These are phyloP conservation scores for Euleptes europaea DNA, from an alignment of 2,113 vertebrate genomes.

Conservation along the genomic window DNA sequence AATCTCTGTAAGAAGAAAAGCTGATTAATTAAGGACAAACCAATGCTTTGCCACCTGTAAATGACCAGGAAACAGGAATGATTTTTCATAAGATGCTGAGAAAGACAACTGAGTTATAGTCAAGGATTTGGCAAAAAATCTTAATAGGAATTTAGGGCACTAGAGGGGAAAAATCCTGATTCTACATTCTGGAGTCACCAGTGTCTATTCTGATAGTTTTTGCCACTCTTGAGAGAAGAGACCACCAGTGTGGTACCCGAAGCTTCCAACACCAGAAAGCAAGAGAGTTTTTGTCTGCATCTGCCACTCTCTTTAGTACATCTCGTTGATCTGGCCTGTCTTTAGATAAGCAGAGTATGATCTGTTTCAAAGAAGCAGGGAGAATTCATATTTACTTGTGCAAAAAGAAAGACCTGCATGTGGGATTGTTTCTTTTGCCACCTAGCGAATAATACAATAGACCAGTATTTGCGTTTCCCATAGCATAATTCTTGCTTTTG, in stretches of 20 bases:
- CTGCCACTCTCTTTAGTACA: not conserved
- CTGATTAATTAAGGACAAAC: not conserved
- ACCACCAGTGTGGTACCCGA: rapidly evolving
- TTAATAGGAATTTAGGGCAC: conserved; percentile 18
- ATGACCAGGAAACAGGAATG: not conserved
- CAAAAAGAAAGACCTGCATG: not conserved
- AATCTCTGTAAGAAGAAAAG: not conserved
- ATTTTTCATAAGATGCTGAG: not conserved
- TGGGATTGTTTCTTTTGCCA: not conserved
- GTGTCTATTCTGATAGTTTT: not conserved
- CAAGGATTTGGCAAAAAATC: conserved; percentile 6
- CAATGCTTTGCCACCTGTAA: not conserved
- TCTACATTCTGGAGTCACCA: not conserved
- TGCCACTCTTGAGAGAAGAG: not conserved
- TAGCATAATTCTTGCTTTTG: not conserved
- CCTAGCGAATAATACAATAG: not conserved
- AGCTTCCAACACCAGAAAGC: not conserved
- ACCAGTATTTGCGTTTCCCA: not conserved
- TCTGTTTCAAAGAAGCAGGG: not conserved
- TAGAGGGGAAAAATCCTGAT: not conserved
- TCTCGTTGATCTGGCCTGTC: not conserved
- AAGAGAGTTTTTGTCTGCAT: not conserved
- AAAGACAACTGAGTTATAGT: not conserved
- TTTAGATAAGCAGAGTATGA: not conserved
- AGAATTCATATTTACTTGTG: not conserved